Conservation (phyloP, 2,888 invertebrate species). For the Luffia ferchaultella region DNA sequence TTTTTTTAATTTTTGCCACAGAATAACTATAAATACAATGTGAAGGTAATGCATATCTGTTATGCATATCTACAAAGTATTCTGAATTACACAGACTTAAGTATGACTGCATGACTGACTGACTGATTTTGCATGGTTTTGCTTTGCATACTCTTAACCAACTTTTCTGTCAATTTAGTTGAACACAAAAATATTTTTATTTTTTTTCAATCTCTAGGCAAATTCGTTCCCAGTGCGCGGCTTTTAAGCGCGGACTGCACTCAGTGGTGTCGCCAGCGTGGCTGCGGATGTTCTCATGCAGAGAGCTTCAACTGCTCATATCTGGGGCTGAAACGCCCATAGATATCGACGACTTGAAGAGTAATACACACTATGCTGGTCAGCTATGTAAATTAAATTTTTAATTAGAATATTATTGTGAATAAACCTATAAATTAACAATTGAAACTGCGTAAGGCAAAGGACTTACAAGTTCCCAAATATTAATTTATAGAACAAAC, state of each 20-base stretch:
- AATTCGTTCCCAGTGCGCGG: slow-evolving; percentile 84
- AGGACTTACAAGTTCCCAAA: background rate
- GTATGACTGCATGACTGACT: no score
- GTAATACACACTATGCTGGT: slow-evolving; percentile 90
- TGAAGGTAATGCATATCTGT: no score
- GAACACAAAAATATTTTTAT: no score
- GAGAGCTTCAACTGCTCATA: slow-evolving; percentile 95
- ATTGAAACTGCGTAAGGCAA: background rate
- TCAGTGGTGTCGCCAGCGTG: slow-evolving; percentile 92
- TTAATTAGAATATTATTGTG: no score
- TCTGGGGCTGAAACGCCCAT: slow-evolving; percentile 96
- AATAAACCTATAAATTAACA: slow-evolving; percentile 1
- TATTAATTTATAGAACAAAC: no score
- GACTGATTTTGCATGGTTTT: no score
- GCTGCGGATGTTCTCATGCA: slow-evolving; percentile 90
- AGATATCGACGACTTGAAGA: slow-evolving; percentile 87
- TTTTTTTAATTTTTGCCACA: no score
- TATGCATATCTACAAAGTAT: no score
- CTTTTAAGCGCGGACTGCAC: slow-evolving; percentile 89
- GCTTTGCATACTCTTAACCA: no score
- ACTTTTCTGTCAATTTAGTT: no score
- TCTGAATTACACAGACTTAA: no score
- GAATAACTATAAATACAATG: no score
- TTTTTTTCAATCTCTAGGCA: slow-evolving; percentile 51
- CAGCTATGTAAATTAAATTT: slow-evolving; percentile 9